Evolutionary conservation across 1,140 invertebrate genomes (phyloP), one percentile per base, ranked within the genome.

Genomic region (Rhopalosiphum padi): DNA sequence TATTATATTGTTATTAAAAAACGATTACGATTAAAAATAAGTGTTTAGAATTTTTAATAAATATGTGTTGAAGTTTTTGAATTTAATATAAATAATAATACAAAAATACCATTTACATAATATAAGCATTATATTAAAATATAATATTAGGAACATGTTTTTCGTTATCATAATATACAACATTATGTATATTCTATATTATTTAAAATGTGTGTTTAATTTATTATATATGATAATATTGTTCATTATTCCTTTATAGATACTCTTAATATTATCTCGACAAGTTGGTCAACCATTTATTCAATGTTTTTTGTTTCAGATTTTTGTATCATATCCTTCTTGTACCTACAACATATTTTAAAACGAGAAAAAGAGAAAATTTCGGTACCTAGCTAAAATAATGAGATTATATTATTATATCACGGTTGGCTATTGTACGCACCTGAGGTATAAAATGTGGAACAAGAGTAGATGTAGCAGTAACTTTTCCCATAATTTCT

Each of bases 381-480:
- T 77, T 91, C 41, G 46, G 90, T 77, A 35, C n/a, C 90, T 35
- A 23, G n/a, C 90, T 11, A 46, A 91, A 91, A 91, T 91, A 91
- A 91, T 77, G 90, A 91, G 37, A 91, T 91, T 77, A 91, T 91
- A 91, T 91, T 91, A 91, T 91, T 91, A 91, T 82, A 91, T 37
- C 55, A 48, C 53, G 41, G 90, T 91, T 77, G 90, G 60, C 90
- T 91, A 68, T 46, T 77, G 68, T 91, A 68, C 37, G 25, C 90
- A n/a, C 90, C 68, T 37, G 90, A 77, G 90, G 90, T 91, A 77
- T 41, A 89, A 37, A 89, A 89, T 22, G 41, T 11, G 53, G 43
- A 77, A 46, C n/a, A 91, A 77, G 25, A 77, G n/a, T 91, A 90
- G 53, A 90, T 25, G 53, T 55, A 91, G 35, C 41, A 46, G 68